Conservation (phyloP, 1,140 invertebrate genomes). For the Pseudomyrmex dendroicus region DNA sequence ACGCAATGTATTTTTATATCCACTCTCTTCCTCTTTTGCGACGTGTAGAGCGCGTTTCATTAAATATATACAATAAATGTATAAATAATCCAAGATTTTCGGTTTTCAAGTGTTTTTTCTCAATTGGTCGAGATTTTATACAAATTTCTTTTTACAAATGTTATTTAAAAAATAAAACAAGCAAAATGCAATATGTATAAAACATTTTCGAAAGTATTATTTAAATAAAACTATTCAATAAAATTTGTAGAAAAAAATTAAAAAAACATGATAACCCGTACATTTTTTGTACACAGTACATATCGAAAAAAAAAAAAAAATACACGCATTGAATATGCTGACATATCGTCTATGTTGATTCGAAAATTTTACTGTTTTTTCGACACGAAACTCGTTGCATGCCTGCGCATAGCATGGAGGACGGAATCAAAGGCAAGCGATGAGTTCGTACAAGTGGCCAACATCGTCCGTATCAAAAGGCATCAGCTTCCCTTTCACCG, state of each 20-base stretch:
- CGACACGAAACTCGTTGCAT: neutral
- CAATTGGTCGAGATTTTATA: no score
- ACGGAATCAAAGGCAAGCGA: conserved; percentile 44
- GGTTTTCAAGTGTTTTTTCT: neutral
- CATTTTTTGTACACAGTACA: neutral
- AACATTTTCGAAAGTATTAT: neutral
- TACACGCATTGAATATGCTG: neutral
- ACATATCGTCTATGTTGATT: neutral
- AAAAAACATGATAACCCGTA: no score
- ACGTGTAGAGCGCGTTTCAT: neutral
- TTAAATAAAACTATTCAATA: neutral
- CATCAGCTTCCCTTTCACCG: conserved; percentile 76
- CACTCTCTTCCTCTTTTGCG: neutral
- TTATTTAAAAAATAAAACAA: neutral
- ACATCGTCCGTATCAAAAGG: conserved; percentile 74
- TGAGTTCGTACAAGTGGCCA: conserved; percentile 65
- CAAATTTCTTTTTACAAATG: no score
- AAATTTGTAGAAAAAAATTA: neutral
- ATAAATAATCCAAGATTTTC: neutral
- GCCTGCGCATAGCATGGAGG: conserved; percentile 19
- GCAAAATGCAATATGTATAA: neutral
- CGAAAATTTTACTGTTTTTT: conserved; percentile 17
- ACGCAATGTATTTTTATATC: neutral
- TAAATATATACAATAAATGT: neutral
- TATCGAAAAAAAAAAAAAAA: neutral